phyloP scores from a whole-genome alignment of 2,888 invertebrate genomes.

The Nomada fabriciana region DNA sequence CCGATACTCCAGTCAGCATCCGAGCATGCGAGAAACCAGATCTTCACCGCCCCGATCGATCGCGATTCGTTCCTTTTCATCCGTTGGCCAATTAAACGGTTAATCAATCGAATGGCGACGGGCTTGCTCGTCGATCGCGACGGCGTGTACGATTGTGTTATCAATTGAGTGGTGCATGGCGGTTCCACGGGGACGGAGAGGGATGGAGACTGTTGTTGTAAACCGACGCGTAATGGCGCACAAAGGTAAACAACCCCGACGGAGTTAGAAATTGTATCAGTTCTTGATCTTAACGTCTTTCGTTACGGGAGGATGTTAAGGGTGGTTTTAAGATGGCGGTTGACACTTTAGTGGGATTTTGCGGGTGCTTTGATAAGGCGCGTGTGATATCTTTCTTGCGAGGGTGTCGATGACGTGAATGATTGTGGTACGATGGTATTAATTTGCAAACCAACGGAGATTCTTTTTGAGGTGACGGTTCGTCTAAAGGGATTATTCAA shows the following conservation, averaged over 20 bases:
- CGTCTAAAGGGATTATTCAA: too few species aligned
- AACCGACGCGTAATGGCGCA: conserved; percentile 62
- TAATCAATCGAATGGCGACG: neutral
- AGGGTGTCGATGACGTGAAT: neutral
- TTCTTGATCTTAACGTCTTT: neutral
- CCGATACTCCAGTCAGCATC: conserved; percentile 81
- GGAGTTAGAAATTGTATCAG: neutral
- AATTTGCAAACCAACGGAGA: too few species aligned
- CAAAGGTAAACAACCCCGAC: conserved; percentile 58
- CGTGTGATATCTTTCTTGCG: neutral
- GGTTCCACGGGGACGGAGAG: neutral
- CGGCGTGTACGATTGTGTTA: neutral
- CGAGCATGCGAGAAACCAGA: conserved; percentile 81
- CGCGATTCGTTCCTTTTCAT: conserved; percentile 30
- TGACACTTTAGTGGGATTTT: neutral
- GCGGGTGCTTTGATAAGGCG: too few species aligned
- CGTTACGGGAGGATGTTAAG: neutral
- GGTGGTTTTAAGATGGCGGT: neutral
- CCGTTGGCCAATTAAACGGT: conserved; percentile 25
- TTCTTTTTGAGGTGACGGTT: too few species aligned
- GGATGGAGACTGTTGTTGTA: conserved; percentile 33
- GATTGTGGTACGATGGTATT: too few species aligned
- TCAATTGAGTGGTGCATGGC: conserved; percentile 1
- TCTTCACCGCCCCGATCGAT: conserved; percentile 55
- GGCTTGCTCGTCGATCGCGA: conserved; percentile 12